Conservation (phyloP, 2,113 vertebrate species). For the Platanista minor region DNA sequence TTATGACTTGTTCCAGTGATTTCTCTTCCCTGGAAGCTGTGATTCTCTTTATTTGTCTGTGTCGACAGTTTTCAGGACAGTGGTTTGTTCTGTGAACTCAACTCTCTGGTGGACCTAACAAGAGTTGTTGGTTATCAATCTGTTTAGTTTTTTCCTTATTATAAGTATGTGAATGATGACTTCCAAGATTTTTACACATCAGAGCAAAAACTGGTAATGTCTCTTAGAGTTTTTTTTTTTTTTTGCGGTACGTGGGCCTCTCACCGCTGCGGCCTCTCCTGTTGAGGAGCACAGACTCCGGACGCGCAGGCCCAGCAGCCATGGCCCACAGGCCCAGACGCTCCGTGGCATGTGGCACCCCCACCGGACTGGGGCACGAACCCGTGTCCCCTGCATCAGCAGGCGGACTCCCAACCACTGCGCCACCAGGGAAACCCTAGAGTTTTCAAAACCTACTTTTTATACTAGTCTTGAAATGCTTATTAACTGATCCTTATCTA, state of each 20-base stretch:
- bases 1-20: not conserved
- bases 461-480: not conserved
- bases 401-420: no score
- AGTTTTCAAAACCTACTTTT: not conserved
- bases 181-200: not conserved
- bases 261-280: no score
- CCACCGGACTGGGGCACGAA: no score
- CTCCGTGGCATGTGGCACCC: no score
- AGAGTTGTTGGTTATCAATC: not conserved
- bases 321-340: no score
- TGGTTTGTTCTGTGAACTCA: not conserved
- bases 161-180: rapidly evolving
- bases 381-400: no score
- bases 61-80: not conserved
- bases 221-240: not conserved
- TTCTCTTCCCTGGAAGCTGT: not conserved
- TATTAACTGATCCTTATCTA: not conserved
- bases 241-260: no score
- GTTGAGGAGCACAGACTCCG: no score
- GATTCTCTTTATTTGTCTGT: not conserved
- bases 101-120: not conserved
- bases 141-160: not conserved
- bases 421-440: no score
- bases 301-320: no score
- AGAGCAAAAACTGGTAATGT: not conserved